Base-by-base conservation (phyloP, 1,140 invertebrate genomes). In the Zaprionus camerounensis region DNA sequence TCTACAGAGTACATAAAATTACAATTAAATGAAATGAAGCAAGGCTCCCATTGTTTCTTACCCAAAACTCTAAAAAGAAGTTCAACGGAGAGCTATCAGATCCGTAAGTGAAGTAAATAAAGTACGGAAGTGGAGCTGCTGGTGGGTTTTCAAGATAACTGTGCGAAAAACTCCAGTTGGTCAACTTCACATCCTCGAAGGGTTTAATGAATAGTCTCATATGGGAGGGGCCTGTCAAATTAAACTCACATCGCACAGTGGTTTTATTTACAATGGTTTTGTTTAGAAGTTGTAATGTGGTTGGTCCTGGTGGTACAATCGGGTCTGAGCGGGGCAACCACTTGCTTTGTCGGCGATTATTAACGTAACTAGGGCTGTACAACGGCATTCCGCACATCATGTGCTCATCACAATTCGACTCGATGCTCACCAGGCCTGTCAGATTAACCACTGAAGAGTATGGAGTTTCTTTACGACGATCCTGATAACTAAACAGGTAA, bases 381-480 rank as follows among this genome's bases (percentile, higher is more conserved):
- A 96, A 96, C 15, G 96, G 96, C 82, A 96, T 91, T 5, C 96
- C 96, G 87, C 96, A 97, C 80, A 95, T 96, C 53, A 96, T 93
- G 82, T 95, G 94, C 49, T 94, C 93, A 13, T 94, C 92, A 84
- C 96, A 96, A 66, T 95, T 94, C 66, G 94, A 91, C 7, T 93
- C 82, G 7, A 95, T 94, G 38, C 92, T 76, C 62, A 92, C 93
- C 46, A 95, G 94, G 17, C 95, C 94, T 36, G 94, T 93, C n/a
- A 94, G 36, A 49, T 92, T 67, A 5, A 91, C 73, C 0, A 34
- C 64, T 4, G 70, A 66, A 49, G 71, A 91, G 7, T 96, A 92
- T 20, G 94, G 94, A 36, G 94, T 90, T 31, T 95, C 94, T 81
- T 94, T 94, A 74, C 96, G 94, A 78, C 95, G 95, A 82, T 97